These are phyloP conservation scores for Lerista edwardsae DNA, from an alignment of 2,797 vertebrate genomes.

Conservation along the genomic window DNA sequence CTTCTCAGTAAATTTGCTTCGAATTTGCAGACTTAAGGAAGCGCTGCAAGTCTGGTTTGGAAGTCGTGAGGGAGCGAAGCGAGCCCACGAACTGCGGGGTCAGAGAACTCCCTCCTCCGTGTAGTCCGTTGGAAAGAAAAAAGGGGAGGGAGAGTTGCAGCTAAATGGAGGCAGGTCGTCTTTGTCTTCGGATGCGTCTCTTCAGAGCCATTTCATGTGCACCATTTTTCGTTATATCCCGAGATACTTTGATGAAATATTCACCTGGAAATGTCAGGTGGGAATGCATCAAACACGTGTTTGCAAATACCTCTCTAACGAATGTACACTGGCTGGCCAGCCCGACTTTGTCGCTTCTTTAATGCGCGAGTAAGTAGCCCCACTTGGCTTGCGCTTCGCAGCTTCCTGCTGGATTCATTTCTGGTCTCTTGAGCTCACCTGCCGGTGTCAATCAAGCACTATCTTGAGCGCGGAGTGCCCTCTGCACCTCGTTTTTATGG, in stretches of 20 bases:
- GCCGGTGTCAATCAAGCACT: not conserved
- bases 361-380: not conserved
- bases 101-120: no score
- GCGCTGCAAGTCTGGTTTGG: not conserved
- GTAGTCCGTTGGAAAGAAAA: no score
- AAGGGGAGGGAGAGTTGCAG: not conserved
- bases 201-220: not conserved
- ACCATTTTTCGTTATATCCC: no score
- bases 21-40: not conserved
- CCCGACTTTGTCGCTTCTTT: not conserved
- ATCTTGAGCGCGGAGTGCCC: not conserved
- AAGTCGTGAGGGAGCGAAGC: not conserved
- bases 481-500: not conserved
- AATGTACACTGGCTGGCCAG: not conserved
- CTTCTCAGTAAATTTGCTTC: not conserved
- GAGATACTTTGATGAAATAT: not conserved
- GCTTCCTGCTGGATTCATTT: not conserved
- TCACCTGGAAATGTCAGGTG: not conserved
- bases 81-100: not conserved
- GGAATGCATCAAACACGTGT: not conserved
- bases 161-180: not conserved
- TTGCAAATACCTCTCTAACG: no score
- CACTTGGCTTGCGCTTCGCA: not conserved
- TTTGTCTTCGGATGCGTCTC: not conserved
- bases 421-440: no score